These are phyloP conservation scores for Himalopsyche anomala DNA, from an alignment of 2,888 invertebrate species.

Conservation along the genomic window DNA sequence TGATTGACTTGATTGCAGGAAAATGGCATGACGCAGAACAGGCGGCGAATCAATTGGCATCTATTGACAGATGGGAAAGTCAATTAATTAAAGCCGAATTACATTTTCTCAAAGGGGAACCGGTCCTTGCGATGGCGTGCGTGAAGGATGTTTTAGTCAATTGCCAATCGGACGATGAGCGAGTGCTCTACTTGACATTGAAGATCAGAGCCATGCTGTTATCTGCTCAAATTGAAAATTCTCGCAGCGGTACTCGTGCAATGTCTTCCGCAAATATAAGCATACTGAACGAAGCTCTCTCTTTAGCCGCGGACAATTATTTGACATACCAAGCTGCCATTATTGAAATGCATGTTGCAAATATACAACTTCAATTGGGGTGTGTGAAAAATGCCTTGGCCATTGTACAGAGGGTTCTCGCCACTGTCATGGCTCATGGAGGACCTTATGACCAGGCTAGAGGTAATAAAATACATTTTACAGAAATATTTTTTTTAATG, in stretches of 20 bases:
- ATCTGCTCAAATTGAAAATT: slow-evolving; percentile 81
- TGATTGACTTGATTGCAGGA: slow-evolving; percentile 69
- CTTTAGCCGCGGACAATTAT: slow-evolving; percentile 84
- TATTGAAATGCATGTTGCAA: slow-evolving; percentile 87
- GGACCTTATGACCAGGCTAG: slow-evolving; percentile 88
- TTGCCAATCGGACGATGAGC: slow-evolving; percentile 76
- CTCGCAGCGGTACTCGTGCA: slow-evolving; percentile 77
- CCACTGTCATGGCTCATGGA: slow-evolving; percentile 87
- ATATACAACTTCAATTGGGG: slow-evolving; percentile 85
- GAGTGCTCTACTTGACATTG: slow-evolving; percentile 76
- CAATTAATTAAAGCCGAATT: slow-evolving; percentile 78
- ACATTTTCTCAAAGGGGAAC: slow-evolving; percentile 76
- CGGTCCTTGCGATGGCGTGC: slow-evolving; percentile 73
- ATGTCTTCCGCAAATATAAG: slow-evolving; percentile 75
- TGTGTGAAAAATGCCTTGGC: slow-evolving; percentile 86
- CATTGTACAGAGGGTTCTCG: slow-evolving; percentile 83
- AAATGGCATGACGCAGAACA: slow-evolving; percentile 84
- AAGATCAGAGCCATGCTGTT: slow-evolving; percentile 83
- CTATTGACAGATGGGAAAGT: slow-evolving; percentile 82
- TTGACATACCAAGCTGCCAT: slow-evolving; percentile 86
- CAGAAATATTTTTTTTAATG: neutral
- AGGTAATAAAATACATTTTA: slow-evolving; percentile 69
- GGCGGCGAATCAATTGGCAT: slow-evolving; percentile 82
- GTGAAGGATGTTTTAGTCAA: slow-evolving; percentile 76
- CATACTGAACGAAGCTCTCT: slow-evolving; percentile 83